Percentiles rank a stretch among this genome's conserved stretches.
These are phyloP conservation scores for Pogonocherus hispidulus DNA, from an alignment of 2,888 invertebrate genomes.

Conservation along the genomic window DNA sequence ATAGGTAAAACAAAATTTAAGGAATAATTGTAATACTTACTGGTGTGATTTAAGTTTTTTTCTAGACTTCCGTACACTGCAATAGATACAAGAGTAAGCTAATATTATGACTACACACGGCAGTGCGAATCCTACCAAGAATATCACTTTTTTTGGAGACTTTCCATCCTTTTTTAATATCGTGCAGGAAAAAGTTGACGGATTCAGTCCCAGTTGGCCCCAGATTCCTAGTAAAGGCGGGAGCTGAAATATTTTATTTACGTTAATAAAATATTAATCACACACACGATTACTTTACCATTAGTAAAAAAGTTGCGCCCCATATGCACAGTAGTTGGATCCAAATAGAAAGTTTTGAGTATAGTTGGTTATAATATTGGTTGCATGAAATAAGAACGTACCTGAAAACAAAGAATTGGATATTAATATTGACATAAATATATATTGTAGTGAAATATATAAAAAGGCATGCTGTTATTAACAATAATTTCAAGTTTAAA, in stretches of 20 bases:
- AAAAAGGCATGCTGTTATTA: too few relatives aligned
- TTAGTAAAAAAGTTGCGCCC: conserved; percentile 81
- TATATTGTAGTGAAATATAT: too few relatives aligned
- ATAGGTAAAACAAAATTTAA: too few relatives aligned
- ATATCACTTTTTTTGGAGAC: conserved; percentile 88
- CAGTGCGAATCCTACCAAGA: conserved; percentile 85
- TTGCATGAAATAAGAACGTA: conserved; percentile 89
- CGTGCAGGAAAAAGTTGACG: conserved; percentile 89
- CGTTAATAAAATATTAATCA: conserved; percentile 5
- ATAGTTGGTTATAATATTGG: conserved; percentile 83
- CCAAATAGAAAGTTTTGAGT: conserved; percentile 80
- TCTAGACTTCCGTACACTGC: conserved; percentile 82
- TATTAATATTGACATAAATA: conserved; percentile 35
- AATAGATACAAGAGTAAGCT: conserved; percentile 89
- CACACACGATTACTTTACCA: conserved; percentile 70
- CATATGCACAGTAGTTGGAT: conserved; percentile 86
- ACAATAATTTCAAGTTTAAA: too few relatives aligned
- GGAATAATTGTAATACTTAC: too few relatives aligned
- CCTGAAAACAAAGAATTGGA: conserved; percentile 70
- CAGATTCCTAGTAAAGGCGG: conserved; percentile 86
- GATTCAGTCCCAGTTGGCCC: conserved; percentile 87
- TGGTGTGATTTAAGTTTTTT: conserved; percentile 80
- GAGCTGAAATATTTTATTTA: conserved; percentile 70
- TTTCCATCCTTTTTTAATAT: conserved; percentile 82
- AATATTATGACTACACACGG: conserved; percentile 89